These are phyloP conservation scores for Timema podura DNA, from an alignment of 2,888 invertebrate species.

Conservation along the genomic window DNA sequence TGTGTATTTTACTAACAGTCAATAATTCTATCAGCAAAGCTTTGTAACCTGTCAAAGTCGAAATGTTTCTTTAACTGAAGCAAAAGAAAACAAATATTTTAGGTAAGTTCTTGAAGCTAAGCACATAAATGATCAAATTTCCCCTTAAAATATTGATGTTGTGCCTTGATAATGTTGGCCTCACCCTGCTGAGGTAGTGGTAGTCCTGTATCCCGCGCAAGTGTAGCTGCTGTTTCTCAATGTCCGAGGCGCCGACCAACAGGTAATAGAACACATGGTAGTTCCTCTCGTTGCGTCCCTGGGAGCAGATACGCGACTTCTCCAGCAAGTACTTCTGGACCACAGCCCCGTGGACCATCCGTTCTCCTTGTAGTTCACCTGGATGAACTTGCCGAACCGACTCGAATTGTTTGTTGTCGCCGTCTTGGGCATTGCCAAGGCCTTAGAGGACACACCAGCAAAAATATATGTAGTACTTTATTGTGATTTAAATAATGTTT, in stretches of 20 bases:
- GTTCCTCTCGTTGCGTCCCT: conserved; percentile 90
- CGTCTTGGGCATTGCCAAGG: conserved; percentile 96
- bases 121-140: too few relatives aligned
- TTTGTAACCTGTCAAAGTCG: too few relatives aligned
- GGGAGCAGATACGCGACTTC: conserved; percentile 90
- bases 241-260: conserved; percentile 81
- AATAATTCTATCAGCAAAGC: too few relatives aligned
- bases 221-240: conserved; percentile 76
- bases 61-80: too few relatives aligned
- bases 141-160: neutral
- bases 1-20: too few relatives aligned
- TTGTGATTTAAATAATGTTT: too few relatives aligned
- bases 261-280: conserved; percentile 98
- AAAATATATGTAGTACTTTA: neutral
- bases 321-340: conserved; percentile 95
- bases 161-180: neutral
- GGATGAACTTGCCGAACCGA: conserved; percentile 96
- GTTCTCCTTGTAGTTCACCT: conserved; percentile 96
- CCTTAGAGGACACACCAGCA: conserved; percentile 47
- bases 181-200: conserved; percentile 79
- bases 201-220: conserved; percentile 83
- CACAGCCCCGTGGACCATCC: conserved; percentile 96
- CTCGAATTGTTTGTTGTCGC: conserved; percentile 97
- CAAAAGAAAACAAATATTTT: too few relatives aligned
- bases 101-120: too few relatives aligned